phyloP scores from a whole-genome alignment of 2,888 invertebrate genomes.

The Masnerella sp. region DNA sequence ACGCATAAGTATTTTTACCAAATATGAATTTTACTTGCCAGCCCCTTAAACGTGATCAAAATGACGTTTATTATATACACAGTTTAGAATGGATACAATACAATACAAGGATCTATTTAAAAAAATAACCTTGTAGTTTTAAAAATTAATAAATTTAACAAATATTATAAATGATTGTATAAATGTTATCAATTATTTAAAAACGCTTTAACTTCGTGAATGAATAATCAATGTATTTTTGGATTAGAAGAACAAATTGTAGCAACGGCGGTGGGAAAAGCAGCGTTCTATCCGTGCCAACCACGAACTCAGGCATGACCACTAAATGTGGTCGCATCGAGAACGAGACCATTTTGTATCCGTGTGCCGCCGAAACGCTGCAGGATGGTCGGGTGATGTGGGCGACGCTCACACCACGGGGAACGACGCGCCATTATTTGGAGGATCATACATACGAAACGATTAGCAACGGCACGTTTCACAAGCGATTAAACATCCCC shows the following conservation, averaged over 20 bases:
- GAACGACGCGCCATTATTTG: slow-evolving; percentile 85
- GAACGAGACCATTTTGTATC: slow-evolving; percentile 81
- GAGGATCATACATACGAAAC: slow-evolving; percentile 76
- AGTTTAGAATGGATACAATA: no score
- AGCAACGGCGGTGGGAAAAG: slow-evolving; percentile 72
- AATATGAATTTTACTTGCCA: no score
- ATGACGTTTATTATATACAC: no score
- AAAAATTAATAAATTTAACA: no score
- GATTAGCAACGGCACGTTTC: slow-evolving; percentile 66
- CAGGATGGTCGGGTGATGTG: slow-evolving; percentile 86
- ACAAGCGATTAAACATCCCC: slow-evolving; percentile 61
- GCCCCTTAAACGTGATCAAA: no score
- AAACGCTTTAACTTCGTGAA: no score
- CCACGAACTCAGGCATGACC: slow-evolving; percentile 70
- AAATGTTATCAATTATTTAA: no score
- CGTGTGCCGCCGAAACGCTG: slow-evolving; percentile 80
- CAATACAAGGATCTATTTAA: no score
- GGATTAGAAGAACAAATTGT: slow-evolving; percentile 46
- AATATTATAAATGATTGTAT: no score
- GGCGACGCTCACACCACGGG: slow-evolving; percentile 90
- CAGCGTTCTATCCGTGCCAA: slow-evolving; percentile 73
- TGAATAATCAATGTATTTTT: not conserved
- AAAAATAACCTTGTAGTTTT: no score
- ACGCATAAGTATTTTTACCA: no score
- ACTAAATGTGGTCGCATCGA: slow-evolving; percentile 74